phyloP scores from a whole-genome alignment of 2,113 vertebrate genomes.

The Seriola dumerili region DNA sequence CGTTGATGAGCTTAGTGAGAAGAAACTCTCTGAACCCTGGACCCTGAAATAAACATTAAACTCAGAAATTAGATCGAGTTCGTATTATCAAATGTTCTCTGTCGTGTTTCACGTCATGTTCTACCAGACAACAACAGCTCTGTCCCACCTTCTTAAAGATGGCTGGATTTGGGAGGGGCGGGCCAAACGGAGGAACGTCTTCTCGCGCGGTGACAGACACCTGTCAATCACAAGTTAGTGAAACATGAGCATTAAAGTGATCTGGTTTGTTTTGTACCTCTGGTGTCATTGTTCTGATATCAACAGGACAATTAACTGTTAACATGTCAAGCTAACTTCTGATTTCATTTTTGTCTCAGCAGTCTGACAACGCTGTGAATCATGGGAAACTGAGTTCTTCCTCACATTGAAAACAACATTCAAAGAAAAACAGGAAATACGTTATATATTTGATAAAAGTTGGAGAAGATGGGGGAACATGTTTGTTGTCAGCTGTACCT shows the following conservation, averaged over 20 bases:
- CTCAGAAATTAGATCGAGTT: neutral
- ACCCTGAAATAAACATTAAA: constrained; percentile 79
- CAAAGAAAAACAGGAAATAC: no score
- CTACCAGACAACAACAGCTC: neutral
- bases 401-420: no score
- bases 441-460: no score
- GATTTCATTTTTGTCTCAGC: no score
- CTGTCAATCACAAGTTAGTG: constrained; percentile 79
- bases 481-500: constrained; percentile 79
- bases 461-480: no score
- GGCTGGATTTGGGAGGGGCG: constrained; percentile 89
- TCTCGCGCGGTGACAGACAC: constrained; percentile 94
- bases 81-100: neutral
- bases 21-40: constrained; percentile 94
- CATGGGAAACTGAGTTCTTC: no score
- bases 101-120: no score
- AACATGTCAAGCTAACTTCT: no score
- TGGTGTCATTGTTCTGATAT: no score
- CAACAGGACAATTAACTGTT: no score
- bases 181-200: constrained; percentile 92
- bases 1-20: constrained; percentile 96
- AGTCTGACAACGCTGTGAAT: no score
- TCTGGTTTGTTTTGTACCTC: no score
- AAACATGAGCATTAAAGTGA: neutral
- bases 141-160: constrained; percentile 91